Percentiles rank a stretch among this genome's conserved stretches.
Evolutionary conservation across 1,140 invertebrate genomes (phyloP).

Genomic region (Drosophila nigrodunni): DNA sequence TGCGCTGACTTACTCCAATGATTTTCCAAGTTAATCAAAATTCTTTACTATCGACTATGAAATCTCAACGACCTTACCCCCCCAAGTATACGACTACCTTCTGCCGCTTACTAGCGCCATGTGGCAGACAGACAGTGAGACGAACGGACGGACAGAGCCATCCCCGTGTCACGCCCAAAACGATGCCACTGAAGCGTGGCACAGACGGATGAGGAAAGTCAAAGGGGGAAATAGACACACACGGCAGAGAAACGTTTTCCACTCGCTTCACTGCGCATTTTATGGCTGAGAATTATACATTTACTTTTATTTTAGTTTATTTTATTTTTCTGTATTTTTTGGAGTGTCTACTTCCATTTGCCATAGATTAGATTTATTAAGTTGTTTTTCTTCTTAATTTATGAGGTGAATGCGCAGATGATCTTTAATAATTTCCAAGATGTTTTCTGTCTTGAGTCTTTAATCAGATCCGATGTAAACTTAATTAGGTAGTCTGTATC

Average conservation of each 20-base stretch:
- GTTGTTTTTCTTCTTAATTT: constrained; percentile 37
- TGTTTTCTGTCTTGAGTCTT: not conserved
- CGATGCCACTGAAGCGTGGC: constrained; percentile 72
- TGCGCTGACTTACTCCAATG: constrained; percentile 69
- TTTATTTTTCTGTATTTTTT: constrained; percentile 23
- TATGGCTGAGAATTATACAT: constrained; percentile 64
- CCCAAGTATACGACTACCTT: constrained; percentile 1
- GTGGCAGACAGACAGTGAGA: constrained; percentile 29
- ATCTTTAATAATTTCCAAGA: constrained; percentile 5
- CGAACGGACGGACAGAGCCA: constrained; percentile 12
- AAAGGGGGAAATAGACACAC: not conserved
- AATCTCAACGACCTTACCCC: constrained; percentile 77
- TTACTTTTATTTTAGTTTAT: not conserved
- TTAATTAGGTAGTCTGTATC: too few species aligned
- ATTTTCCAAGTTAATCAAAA: constrained; percentile 83
- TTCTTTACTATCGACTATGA: constrained; percentile 77
- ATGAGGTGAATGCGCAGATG: not conserved
- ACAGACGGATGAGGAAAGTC: constrained; percentile 17
- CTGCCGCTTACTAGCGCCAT: constrained; percentile 57
- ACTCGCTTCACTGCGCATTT: constrained; percentile 73
- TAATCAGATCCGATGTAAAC: too few species aligned
- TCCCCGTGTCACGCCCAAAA: constrained; percentile 66
- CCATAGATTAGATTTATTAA: constrained; percentile 60
- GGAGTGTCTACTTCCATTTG: constrained; percentile 39
- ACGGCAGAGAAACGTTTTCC: constrained; percentile 25